Base-by-base conservation (phyloP, 2,888 invertebrate species). In the Odontocolon sp. region DNA sequence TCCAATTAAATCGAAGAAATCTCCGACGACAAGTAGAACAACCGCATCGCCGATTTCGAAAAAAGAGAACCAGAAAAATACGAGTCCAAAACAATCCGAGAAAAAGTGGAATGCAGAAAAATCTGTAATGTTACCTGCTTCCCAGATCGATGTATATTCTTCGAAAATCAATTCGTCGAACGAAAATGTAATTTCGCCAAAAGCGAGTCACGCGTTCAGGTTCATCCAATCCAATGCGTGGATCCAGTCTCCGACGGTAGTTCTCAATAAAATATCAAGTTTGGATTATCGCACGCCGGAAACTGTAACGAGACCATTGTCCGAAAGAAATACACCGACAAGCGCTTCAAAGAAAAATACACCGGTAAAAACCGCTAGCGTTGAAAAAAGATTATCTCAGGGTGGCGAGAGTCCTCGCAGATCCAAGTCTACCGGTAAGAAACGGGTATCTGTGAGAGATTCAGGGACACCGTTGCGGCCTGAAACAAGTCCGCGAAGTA, bases 381-480 rank as follows among this genome's bases (percentile, higher is more conserved):
- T 31, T 11, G 50, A 50, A n/a, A 74, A 75, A 42, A 59, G 52
- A 4, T 18, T 38, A 3, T 57, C 64, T 2, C 76, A 70, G 8
- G 73, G 66, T 18, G 72, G 31, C 0, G 72, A 73, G 14, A 82
- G 75, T 40, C 77, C 80, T 0, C 79, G 74, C 54, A 57, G 80
- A 26, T 31, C 56, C 5, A 82, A 79, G 52, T 73, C 79, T 11
- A 31, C 56, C 3, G 59, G 16, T 1, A 78, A 78, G 21, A 83
- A 80, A 56, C 74, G 77, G 2, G 47, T 52, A 5, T 64, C 79
- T 1, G 38, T 79, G 2, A 78, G 70, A 28, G 69, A 73, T 9
- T 63, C 67, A 3, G 79, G 67, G 0, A 82, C 79, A 2, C 79
- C 81, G 0, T 45, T 81, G 5, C 66, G 80, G 23, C 56, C 79